phyloP scores from a whole-genome alignment of 2,797 vertebrate species.

The Onychomys torridus region DNA sequence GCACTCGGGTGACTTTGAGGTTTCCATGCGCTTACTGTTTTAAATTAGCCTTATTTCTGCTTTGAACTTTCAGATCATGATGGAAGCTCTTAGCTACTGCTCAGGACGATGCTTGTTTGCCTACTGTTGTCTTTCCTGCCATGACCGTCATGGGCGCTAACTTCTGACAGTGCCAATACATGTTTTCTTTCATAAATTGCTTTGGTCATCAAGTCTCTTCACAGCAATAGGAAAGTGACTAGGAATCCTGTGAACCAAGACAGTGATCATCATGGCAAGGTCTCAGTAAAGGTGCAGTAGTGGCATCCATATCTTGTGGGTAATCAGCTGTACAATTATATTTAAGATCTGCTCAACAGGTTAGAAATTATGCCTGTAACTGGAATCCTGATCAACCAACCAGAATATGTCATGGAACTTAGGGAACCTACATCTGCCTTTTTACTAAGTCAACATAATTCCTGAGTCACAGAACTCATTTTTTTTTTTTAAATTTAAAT shows the following conservation, averaged over 20 bases:
- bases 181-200: not conserved
- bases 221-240: not conserved
- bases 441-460: not conserved
- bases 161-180: too few relatives aligned
- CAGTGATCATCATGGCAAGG: not conserved
- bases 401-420: not conserved
- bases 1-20: too few relatives aligned
- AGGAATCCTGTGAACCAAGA: not conserved
- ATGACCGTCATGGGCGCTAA: not conserved
- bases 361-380: not conserved
- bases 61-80: not conserved
- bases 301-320: not conserved
- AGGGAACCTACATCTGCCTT: not conserved
- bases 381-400: not conserved
- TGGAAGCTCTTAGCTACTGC: too few relatives aligned
- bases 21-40: not conserved
- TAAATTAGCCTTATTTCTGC: not conserved
- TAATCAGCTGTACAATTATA: not conserved
- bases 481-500: too few relatives aligned
- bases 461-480: too few relatives aligned
- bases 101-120: not conserved
- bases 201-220: not conserved
- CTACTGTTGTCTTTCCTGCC: too few relatives aligned
- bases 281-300: not conserved
- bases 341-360: not conserved